These are phyloP conservation scores for Gila orcuttii DNA, from an alignment of 2,113 vertebrate species.

Conservation along the genomic window DNA sequence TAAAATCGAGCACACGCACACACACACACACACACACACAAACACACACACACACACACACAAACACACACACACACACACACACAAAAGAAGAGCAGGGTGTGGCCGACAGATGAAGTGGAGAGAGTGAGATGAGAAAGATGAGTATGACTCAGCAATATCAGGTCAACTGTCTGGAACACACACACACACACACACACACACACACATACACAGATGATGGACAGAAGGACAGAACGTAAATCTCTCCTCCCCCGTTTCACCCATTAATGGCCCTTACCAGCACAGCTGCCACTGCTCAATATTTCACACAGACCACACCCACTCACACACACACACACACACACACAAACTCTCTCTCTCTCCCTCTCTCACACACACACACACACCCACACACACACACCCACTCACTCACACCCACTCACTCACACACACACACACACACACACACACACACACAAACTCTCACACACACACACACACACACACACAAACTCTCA, in stretches of 20 bases:
- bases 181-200: no score
- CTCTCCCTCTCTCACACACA: no score
- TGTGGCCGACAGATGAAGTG: not conserved
- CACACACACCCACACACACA: no score
- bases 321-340: not conserved
- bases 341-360: no score
- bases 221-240: not conserved
- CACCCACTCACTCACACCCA: no score
- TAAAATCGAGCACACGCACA: not conserved
- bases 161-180: not conserved
- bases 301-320: conserved; percentile 5
- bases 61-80: not conserved
- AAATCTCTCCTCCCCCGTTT: not conserved
- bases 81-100: not conserved
- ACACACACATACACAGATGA: not conserved
- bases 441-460: no score
- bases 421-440: no score
- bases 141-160: not conserved
- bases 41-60: not conserved
- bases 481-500: no score
- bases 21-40: not conserved
- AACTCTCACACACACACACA: no score
- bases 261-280: conserved; percentile 7
- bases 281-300: conserved; percentile 10
- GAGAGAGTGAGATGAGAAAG: no score